Evolutionary conservation across 2,888 invertebrate species (phyloP), one percentile per base, ranked within the genome.

Genomic region (Orchesellides sinensis): DNA sequence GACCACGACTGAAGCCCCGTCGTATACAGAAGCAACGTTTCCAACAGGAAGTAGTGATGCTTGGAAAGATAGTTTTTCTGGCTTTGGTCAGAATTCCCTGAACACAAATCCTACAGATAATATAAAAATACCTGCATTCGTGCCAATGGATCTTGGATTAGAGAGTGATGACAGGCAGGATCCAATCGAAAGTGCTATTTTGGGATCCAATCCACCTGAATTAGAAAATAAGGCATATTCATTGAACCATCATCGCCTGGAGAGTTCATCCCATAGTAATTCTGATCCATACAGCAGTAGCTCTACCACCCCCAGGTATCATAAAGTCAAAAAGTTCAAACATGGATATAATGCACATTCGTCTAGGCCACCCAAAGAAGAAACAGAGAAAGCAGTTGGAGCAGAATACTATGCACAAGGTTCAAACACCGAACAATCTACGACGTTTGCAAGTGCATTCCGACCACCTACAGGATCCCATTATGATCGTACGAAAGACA

Each of bases 401-500:
- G 47, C 56, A 6, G 75, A 70, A 29, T 61, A 70, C 29, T 70
- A 70, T 23, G 23, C 35, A 5, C 65, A 27, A 17, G 47, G 65
- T 5, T 75, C 74, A 0, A 35, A 70, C 45, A 45, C 54, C 0
- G 59, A 78, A n/a, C 19, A 69, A 70, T 68, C 68, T 14, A 52
- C 70, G 0, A 49, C 47, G 1, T 68, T 63, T 19, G 14, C 70
- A 0, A 61, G 75, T 27, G 14, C 68, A 0, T 47, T 45, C 23
- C 35, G 65, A 0, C 35, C 54, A 8, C 8, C 49, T 6, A 12
- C 61, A 0, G 80, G 83, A 5, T 83, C 84, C 4, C 84, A 84
- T 40, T 84, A 84, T 45, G 80, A 84, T 40, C 29, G 84, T 5
- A 84, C 78, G 0, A 84, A 84, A 25, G 84, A 84, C 23, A 27